Percentiles rank a stretch among this genome's conserved stretches.
These are phyloP conservation scores for Theodoxus fluviatilis DNA, from an alignment of 2,888 invertebrate genomes.

Conservation along the genomic window DNA sequence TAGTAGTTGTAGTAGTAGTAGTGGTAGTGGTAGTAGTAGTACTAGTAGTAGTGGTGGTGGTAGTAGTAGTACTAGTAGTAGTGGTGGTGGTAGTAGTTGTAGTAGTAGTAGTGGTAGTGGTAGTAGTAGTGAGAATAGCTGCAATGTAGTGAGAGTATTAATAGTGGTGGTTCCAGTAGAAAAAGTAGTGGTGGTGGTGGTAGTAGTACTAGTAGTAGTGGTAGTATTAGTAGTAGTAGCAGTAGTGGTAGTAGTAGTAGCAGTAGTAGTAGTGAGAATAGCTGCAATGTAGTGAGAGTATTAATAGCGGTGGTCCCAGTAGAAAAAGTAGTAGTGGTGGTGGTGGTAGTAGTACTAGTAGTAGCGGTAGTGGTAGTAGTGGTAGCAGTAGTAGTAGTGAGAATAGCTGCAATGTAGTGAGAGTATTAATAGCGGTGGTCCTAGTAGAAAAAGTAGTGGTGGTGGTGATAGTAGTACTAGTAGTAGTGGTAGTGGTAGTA, in stretches of 20 bases:
- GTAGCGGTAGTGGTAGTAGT: too few relatives aligned
- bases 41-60: neutral
- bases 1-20: neutral
- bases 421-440: too few relatives aligned
- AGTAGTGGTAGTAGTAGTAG: neutral
- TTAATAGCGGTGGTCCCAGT: constrained; percentile 1
- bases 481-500: too few relatives aligned
- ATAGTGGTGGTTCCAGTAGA: too few relatives aligned
- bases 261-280: neutral
- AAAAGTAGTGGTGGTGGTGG: too few relatives aligned
- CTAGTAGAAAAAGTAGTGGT: neutral
- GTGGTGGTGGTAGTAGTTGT: constrained; percentile 9
- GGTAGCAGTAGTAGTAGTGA: too few relatives aligned
- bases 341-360: neutral
- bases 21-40: neutral
- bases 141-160: too few relatives aligned
- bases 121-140: too few relatives aligned
- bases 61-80: constrained; percentile 16
- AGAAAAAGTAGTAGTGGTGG: neutral
- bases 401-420: too few relatives aligned
- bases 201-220: too few relatives aligned
- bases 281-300: neutral
- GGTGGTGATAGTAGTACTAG: too few relatives aligned
- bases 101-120: neutral
- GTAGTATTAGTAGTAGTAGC: too few relatives aligned